phyloP scores from a whole-genome alignment of 2,113 vertebrate species.

The Eulemur macaco region DNA sequence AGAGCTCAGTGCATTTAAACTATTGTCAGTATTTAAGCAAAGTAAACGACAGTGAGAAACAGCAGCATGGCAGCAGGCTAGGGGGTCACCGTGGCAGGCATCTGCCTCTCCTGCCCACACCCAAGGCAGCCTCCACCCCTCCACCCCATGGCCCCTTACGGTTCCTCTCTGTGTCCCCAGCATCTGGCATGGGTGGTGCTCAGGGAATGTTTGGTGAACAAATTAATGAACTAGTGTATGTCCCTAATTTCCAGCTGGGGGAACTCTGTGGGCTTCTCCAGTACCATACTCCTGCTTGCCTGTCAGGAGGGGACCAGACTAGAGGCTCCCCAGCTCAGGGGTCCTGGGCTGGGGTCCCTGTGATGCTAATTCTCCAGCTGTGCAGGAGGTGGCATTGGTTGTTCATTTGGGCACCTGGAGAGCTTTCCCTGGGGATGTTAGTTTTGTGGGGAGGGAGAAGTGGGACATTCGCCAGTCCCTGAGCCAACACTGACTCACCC shows the following conservation, averaged over 20 bases:
- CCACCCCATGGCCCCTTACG: background rate
- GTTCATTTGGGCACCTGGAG: background rate
- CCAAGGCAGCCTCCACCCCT: background rate
- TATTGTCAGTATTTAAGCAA: background rate
- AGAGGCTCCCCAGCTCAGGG: background rate
- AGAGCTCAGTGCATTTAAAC: background rate
- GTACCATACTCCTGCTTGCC: background rate
- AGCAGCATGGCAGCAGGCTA: fast-evolving
- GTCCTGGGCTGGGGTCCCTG: background rate
- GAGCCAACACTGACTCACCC: constrained; percentile 19
- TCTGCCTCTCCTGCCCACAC: no score
- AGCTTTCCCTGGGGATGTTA: background rate
- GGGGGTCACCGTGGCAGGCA: fast-evolving
- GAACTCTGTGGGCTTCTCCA: background rate
- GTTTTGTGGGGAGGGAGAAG: background rate
- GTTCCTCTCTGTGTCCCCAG: background rate
- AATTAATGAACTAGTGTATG: background rate
- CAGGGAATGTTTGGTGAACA: background rate
- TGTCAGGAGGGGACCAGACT: background rate
- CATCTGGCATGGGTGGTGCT: background rate
- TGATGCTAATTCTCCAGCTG: background rate
- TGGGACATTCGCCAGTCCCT: background rate
- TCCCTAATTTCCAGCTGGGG: no score
- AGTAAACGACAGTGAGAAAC: background rate
- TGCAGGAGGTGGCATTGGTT: background rate